phyloP scores from a whole-genome alignment of 2,888 invertebrate species.

The Caenorhabditis doughertyi region DNA sequence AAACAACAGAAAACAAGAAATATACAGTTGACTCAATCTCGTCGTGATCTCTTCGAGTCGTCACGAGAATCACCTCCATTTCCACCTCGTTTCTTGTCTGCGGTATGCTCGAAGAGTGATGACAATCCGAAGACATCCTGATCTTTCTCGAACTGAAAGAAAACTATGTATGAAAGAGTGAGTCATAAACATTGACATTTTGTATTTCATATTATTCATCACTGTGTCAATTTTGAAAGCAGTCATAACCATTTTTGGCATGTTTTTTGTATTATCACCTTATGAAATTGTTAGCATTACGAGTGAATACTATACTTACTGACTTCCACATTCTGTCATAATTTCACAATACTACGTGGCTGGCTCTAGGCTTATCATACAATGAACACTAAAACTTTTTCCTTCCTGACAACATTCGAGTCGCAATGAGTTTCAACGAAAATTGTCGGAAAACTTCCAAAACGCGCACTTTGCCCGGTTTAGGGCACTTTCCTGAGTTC shows the following conservation, averaged over 20 bases:
- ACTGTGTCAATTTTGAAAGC: conserved; percentile 13
- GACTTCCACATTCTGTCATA: conserved; percentile 7
- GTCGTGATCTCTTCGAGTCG: conserved; percentile 63
- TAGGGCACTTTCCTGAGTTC: conserved; percentile 10
- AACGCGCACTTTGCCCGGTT: conserved; percentile 51
- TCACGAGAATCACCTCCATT: conserved; percentile 61
- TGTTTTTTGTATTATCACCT: conserved; percentile 31
- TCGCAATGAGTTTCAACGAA: conserved; percentile 24
- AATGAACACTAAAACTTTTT: not conserved
- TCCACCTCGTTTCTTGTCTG: conserved; percentile 85
- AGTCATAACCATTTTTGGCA: conserved; percentile 33
- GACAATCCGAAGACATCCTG: conserved; percentile 98
- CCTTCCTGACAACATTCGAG: conserved; percentile 1
- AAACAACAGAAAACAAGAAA: conserved; percentile 8
- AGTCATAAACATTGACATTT: conserved; percentile 37
- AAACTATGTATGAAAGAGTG: conserved; percentile 15
- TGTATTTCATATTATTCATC: conserved; percentile 31
- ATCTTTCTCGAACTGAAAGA: conserved; percentile 84
- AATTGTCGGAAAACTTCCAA: conserved; percentile 4
- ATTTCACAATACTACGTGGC: conserved; percentile 44
- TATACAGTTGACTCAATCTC: conserved; percentile 39
- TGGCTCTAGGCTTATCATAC: conserved; percentile 40
- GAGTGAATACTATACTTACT: not conserved
- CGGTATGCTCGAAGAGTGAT: conserved; percentile 97
- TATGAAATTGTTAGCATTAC: conserved; percentile 48